These are phyloP conservation scores for Trichonephila inaurata DNA, from an alignment of 1,140 invertebrate genomes.

Conservation along the genomic window DNA sequence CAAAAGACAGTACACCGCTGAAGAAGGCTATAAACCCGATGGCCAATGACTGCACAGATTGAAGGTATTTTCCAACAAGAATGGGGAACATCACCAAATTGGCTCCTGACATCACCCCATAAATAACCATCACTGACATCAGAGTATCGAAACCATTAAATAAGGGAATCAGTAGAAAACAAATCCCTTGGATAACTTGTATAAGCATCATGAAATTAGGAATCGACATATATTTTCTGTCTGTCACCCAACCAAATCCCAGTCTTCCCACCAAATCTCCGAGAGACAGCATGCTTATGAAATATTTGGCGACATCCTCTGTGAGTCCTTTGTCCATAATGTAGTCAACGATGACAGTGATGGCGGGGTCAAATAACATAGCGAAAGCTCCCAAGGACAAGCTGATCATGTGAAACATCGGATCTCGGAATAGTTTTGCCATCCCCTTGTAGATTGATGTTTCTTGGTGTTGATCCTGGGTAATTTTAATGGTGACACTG, in stretches of 20 bases:
- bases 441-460: conserved; percentile 25
- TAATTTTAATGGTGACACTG: neutral
- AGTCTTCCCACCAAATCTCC: conserved; percentile 54
- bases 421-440: conserved; percentile 38
- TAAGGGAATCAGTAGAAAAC: conserved; percentile 27
- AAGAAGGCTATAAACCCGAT: conserved; percentile 60
- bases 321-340: conserved; percentile 64
- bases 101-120: conserved; percentile 47
- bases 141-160: conserved; percentile 50
- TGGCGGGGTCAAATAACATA: conserved; percentile 45
- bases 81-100: conserved; percentile 66
- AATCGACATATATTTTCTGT: conserved; percentile 41
- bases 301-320: conserved; percentile 57
- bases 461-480: neutral
- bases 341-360: conserved; percentile 71
- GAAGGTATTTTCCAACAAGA: conserved; percentile 53
- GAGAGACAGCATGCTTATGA: conserved; percentile 60
- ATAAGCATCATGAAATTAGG: conserved; percentile 66
- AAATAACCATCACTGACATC: conserved; percentile 35
- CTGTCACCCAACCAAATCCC: conserved; percentile 63
- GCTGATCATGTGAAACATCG: conserved; percentile 75
- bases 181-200: conserved; percentile 35
- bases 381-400: conserved; percentile 38
- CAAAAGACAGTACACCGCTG: conserved; percentile 48
- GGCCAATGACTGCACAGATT: conserved; percentile 61